Conservation (phyloP, 30 jellyfish, hydroid and myxozoan genomes). For the Hydractinia echinata region DNA sequence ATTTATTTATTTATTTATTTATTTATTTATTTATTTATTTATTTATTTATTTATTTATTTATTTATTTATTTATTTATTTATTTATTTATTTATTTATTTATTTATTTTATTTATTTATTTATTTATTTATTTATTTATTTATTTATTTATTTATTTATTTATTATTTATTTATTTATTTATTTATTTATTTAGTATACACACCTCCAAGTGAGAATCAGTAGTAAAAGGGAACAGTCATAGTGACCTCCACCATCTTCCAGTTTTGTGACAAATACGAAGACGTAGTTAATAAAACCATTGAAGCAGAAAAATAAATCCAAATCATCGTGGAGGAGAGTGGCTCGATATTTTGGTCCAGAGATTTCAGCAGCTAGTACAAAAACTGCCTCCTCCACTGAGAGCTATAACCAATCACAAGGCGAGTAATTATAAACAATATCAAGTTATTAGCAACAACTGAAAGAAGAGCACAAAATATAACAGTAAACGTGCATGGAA, state of each 20-base stretch:
- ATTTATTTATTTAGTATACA: not conserved
- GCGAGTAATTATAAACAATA: slow-evolving; percentile 44
- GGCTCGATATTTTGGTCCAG: slow-evolving; percentile 58
- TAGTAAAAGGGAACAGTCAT: slow-evolving; percentile 61
- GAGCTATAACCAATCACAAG: slow-evolving; percentile 38
- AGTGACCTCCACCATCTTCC: slow-evolving; percentile 56
- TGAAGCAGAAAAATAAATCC: slow-evolving; percentile 70
- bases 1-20: no score
- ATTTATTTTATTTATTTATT: no score
- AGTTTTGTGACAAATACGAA: slow-evolving; percentile 53
- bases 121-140: no score
- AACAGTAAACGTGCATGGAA: slow-evolving; percentile 46
- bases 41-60: no score
- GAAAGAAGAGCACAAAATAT: slow-evolving; percentile 36
- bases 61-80: no score
- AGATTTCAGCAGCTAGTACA: slow-evolving; percentile 74
- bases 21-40: no score
- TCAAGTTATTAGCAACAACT: slow-evolving; percentile 36
- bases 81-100: no score
- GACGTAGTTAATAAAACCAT: slow-evolving; percentile 47
- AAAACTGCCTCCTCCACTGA: slow-evolving; percentile 24
- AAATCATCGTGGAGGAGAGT: slow-evolving; percentile 59
- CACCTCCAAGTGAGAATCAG: slow-evolving; percentile 63
- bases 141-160: no score
- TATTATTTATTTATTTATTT: no score